phyloP scores from a whole-genome alignment of 2,113 vertebrate species.

The Pluvianellus socialis region DNA sequence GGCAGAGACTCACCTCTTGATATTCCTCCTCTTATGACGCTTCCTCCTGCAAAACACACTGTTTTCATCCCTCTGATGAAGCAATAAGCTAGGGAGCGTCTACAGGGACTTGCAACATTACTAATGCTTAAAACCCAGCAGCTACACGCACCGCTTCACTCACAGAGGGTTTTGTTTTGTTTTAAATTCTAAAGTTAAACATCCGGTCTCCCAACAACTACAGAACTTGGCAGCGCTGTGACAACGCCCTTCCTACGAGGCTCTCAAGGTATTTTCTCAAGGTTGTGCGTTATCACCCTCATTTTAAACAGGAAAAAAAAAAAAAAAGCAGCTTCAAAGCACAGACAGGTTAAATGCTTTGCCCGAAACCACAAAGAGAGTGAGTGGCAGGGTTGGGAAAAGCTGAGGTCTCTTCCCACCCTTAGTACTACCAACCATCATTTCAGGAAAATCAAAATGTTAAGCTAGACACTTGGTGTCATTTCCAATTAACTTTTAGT shows the following conservation, averaged over 20 bases:
- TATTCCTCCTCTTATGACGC: background rate
- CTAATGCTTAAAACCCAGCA: background rate
- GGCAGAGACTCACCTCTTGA: background rate
- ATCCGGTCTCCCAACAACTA: background rate
- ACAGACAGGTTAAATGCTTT: background rate
- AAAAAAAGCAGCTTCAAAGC: background rate
- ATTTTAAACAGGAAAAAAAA: background rate
- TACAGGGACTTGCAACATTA: background rate
- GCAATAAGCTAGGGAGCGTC: fast-evolving
- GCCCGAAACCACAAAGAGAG: background rate
- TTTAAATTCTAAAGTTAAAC: background rate
- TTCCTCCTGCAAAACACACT: background rate
- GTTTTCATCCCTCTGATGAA: background rate
- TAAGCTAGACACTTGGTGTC: background rate
- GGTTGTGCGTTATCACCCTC: background rate
- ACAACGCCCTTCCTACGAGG: background rate
- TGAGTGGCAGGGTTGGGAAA: background rate
- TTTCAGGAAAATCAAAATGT: background rate
- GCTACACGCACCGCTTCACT: background rate
- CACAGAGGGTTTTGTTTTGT: background rate
- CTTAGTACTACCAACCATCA: background rate
- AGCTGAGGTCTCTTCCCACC: background rate
- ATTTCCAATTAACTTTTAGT: background rate
- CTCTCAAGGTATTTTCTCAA: background rate
- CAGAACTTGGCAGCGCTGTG: background rate